Evolutionary conservation across 1,140 invertebrate species (phyloP).

Genomic region (Phortica variegata): DNA sequence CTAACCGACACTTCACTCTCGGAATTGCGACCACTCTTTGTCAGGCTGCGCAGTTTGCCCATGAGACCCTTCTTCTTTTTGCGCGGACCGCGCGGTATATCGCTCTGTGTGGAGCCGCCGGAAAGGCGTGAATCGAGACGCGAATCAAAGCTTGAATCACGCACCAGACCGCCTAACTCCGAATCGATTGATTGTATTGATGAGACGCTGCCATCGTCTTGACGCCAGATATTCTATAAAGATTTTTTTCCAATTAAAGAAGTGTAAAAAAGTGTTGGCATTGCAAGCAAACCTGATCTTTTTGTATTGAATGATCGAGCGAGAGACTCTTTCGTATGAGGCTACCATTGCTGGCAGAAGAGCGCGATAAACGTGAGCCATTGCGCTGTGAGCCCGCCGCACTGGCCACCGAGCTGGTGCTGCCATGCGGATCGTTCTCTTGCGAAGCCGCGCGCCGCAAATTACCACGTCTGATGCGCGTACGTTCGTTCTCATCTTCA

Average conservation of each 20-base stretch:
- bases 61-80: constrained; percentile 82
- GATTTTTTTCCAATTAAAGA: too few species aligned
- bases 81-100: constrained; percentile 71
- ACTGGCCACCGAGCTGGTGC: constrained; percentile 47
- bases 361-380: constrained; percentile 51
- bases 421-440: constrained; percentile 56
- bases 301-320: constrained; percentile 69
- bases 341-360: constrained; percentile 60
- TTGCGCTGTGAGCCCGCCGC: constrained; percentile 47
- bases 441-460: constrained; percentile 58
- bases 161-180: constrained; percentile 57
- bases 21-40: constrained; percentile 69
- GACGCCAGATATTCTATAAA: constrained; percentile 66
- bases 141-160: constrained; percentile 58
- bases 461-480: constrained; percentile 52
- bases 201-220: constrained; percentile 75
- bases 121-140: constrained; percentile 68
- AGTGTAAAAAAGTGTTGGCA: not conserved
- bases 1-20: constrained; percentile 56
- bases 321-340: constrained; percentile 74
- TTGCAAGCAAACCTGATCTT: constrained; percentile 34
- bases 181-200: constrained; percentile 77
- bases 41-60: constrained; percentile 80
- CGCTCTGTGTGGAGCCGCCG: constrained; percentile 81
- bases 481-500: constrained; percentile 60